Conservation (phyloP, 2,113 vertebrate genomes). For the Oxyura jamaicensis region DNA sequence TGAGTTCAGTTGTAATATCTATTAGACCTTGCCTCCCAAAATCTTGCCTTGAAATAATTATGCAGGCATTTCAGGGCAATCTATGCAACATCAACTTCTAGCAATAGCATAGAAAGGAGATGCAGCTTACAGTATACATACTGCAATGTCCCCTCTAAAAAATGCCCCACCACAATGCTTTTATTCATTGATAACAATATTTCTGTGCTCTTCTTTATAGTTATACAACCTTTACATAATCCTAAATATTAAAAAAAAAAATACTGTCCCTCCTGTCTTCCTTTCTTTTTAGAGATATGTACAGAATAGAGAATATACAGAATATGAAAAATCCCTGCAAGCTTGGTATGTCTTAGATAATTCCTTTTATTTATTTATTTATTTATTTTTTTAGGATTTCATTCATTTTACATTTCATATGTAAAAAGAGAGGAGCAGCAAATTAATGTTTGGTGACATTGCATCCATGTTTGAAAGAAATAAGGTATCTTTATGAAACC, state of each 20-base stretch:
- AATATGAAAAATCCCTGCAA: background rate
- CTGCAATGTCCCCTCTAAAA: background rate
- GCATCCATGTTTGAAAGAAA: background rate
- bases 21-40: conserved; percentile 47
- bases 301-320: background rate
- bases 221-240: background rate
- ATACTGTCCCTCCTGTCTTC: background rate
- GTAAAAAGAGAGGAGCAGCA: background rate
- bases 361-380: background rate
- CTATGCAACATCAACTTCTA: conserved; percentile 23
- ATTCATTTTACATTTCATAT: background rate
- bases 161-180: background rate
- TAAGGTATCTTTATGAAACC: background rate
- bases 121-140: background rate
- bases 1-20: conserved; percentile 31
- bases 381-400: background rate
- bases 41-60: conserved; percentile 59
- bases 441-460: background rate
- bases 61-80: conserved; percentile 38
- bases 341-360: background rate
- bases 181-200: background rate
- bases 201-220: background rate
- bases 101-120: background rate
- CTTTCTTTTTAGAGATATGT: background rate
- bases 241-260: background rate